A percentile compares a stretch with the other conserved stretches of the same genome.
These are phyloP conservation scores for Megalops cyprinoides DNA, from an alignment of 2,797 vertebrate genomes.

Conservation along the genomic window DNA sequence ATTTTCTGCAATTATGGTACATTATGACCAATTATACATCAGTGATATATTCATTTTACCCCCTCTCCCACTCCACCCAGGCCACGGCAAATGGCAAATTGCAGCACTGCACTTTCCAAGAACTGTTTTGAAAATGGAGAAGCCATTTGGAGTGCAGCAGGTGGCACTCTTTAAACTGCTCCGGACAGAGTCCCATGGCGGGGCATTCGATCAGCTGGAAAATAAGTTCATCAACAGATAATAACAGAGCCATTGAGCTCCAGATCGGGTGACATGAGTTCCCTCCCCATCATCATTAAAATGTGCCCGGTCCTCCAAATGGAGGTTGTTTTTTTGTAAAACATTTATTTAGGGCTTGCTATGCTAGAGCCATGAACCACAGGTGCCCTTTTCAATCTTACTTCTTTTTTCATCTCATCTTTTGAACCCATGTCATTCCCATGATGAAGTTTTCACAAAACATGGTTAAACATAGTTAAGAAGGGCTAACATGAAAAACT, in stretches of 20 bases:
- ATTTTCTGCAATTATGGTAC: conserved; percentile 80
- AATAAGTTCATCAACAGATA: conserved; percentile 71
- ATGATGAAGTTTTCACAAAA: no score
- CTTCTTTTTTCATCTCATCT: no score
- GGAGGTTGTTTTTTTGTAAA: not conserved
- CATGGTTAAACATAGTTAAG: no score
- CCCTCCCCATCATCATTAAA: conserved; percentile 36
- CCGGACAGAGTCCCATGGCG: conserved; percentile 27
- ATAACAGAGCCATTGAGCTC: conserved; percentile 47
- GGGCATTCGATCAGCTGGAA: conserved; percentile 59
- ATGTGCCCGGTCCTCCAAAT: not conserved
- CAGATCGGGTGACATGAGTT: conserved; percentile 40
- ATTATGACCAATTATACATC: conserved; percentile 80
- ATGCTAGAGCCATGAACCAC: not conserved
- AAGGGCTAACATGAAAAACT: no score
- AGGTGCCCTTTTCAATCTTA: conserved; percentile 25
- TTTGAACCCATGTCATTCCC: no score
- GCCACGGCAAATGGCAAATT: conserved; percentile 67
- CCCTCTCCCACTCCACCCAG: conserved; percentile 32
- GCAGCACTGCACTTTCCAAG: conserved; percentile 66
- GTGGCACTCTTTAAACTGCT: conserved; percentile 37
- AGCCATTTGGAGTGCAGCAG: conserved; percentile 55
- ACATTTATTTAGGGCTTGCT: conserved; percentile 34
- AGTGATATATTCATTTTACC: conserved; percentile 71
- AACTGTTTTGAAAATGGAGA: conserved; percentile 80